Base-by-base conservation (phyloP, 2,113 vertebrate genomes). In the Eurypyga helias region DNA sequence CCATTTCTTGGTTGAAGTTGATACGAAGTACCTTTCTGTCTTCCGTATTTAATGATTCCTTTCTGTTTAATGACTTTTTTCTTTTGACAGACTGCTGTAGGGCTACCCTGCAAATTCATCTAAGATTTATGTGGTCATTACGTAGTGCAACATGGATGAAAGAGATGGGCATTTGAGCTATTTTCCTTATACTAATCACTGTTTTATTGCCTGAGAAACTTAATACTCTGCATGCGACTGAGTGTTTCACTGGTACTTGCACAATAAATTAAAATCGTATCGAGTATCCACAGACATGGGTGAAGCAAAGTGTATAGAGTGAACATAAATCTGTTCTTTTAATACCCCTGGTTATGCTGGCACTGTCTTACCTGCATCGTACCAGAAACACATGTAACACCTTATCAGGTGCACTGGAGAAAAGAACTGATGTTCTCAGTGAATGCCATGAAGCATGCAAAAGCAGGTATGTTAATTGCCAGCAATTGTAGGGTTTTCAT, bases 1-100 rank as follows among this genome's bases (percentile, higher is more conserved):
- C 91, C 97, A 82, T 85, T 87, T 92, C 90, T 96, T 94, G 49
- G 51, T 92, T 96, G 89, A 96, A 92, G 69, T 94, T 95, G 73
- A 73, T 43, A 51, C 0, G 1, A 89, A 96, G 84, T 90, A 76
- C 10, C 29, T 97, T 94, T 94, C 73, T 87, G 61, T 82, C 67
- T 90, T 87, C 75, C 82, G 69, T 95, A 52, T 90, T 72, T 73
- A 36, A 84, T 72, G 24, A 79, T 64, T 97, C 33, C 62, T 95
- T 96, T 87, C 61, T 61, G n/a, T 61, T 43, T 91, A 93, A 83
- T 8, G 17, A 90, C 29, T 54, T 38, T n/a, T 26, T 19, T 60
- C 65, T 83, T 83, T 80, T 87, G 72, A 51, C 41, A 95, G 86
- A 80, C 76, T 89, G 69, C 86, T 89, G 60, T 87, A 83, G 64